A percentile compares a stretch with the other conserved stretches of the same genome.
These are phyloP conservation scores for Frieseomelitta varia DNA, from an alignment of 1,140 invertebrate genomes.

Conservation along the genomic window DNA sequence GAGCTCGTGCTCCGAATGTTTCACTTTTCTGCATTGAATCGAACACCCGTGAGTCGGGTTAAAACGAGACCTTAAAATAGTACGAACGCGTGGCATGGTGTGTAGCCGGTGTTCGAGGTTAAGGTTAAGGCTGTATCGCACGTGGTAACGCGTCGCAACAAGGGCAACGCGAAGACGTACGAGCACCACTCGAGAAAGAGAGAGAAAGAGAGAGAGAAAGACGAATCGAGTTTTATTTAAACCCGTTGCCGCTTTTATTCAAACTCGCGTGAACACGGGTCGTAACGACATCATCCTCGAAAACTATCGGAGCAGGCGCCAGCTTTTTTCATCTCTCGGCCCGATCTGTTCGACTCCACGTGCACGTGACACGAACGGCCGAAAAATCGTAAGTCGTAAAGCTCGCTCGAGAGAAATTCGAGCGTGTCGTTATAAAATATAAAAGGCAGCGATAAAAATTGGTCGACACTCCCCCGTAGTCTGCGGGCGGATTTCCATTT, in stretches of 20 bases:
- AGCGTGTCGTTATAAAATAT: not conserved
- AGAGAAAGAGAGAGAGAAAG: not conserved
- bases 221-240: constrained; percentile 19
- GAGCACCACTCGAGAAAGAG: not conserved
- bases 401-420: not conserved
- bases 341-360: not conserved
- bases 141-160: not conserved
- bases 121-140: constrained; percentile 52
- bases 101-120: constrained; percentile 47
- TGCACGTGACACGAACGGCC: not conserved
- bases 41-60: constrained; percentile 3
- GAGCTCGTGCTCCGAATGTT: too few species aligned
- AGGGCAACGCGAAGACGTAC: constrained; percentile 33
- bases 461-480: constrained; percentile 35
- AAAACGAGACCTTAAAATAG: constrained; percentile 63
- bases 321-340: not conserved
- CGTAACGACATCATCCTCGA: not conserved
- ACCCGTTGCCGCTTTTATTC: not conserved
- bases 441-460: constrained; percentile 51
- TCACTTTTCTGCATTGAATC: too few species aligned
- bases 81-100: constrained; percentile 26
- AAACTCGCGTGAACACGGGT: not conserved
- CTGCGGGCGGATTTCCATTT: constrained; percentile 67
- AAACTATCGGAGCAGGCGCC: not conserved
- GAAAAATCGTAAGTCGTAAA: not conserved